phyloP scores from a whole-genome alignment of 2,797 vertebrate species.

The Rhincodon typus region DNA sequence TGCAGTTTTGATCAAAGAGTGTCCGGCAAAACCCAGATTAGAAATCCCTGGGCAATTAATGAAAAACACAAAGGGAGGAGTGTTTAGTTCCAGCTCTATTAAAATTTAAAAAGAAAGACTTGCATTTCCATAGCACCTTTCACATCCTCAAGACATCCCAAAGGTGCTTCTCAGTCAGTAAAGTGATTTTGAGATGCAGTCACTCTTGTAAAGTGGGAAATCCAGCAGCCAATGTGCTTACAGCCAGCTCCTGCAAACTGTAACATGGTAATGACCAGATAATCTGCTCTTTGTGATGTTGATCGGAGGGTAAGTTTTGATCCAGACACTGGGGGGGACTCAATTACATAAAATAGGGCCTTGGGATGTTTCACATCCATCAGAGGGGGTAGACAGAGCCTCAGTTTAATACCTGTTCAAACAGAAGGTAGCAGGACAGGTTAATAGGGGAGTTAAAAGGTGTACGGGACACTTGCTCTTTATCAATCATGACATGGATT shows the following conservation, averaged over 20 bases:
- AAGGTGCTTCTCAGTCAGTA: neutral
- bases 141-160: too few relatives aligned
- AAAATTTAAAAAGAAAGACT: neutral
- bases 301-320: neutral
- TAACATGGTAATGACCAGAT: neutral
- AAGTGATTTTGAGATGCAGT: neutral
- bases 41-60: neutral
- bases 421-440: too few relatives aligned
- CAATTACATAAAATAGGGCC: neutral
- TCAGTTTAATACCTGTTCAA: neutral
- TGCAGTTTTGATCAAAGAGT: neutral
- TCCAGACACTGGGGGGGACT: neutral
- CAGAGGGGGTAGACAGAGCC: neutral
- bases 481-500: too few relatives aligned
- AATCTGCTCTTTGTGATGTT: neutral
- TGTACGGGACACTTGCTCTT: too few relatives aligned
- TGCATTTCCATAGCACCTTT: neutral
- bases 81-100: neutral
- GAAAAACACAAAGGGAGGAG: neutral
- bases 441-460: too few relatives aligned
- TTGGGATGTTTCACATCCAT: neutral
- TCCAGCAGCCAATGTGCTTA: neutral
- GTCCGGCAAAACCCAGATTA: neutral
- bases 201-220: neutral
- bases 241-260: neutral